Conservation (phyloP, 1,140 invertebrate genomes). For the Latrodectus geometricus region DNA sequence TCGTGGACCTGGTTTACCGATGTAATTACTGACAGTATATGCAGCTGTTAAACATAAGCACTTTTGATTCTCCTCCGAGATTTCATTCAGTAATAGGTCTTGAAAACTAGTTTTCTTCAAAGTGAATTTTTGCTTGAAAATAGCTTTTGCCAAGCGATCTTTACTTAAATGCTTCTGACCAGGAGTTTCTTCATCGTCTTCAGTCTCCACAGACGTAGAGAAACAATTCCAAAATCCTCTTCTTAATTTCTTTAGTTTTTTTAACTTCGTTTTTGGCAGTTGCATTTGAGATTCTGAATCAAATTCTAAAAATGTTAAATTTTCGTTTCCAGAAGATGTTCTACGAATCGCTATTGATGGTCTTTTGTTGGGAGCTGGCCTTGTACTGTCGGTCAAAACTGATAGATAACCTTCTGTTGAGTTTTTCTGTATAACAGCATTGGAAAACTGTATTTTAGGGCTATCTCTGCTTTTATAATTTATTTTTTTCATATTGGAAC, state of each 20-base stretch:
- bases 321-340: neutral
- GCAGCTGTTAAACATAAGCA: neutral
- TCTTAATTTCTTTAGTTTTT: neutral
- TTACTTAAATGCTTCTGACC: neutral
- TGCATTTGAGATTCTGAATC: neutral
- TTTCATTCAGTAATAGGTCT: conserved; percentile 1
- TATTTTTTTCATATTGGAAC: no score
- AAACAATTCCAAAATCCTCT: neutral
- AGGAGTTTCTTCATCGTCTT: neutral
- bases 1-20: conserved; percentile 14
- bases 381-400: neutral
- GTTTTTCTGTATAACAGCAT: no score
- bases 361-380: neutral
- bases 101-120: neutral
- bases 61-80: conserved; percentile 18
- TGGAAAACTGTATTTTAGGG: no score
- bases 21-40: conserved; percentile 33
- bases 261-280: neutral
- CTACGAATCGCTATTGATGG: neutral
- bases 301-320: neutral
- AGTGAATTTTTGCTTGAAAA: neutral
- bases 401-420: no score
- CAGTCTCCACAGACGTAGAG: neutral
- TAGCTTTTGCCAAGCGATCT: conserved; percentile 13
- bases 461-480: no score